Percentiles rank a stretch among this genome's conserved stretches.
Evolutionary conservation across 1,140 invertebrate species (phyloP).

Genomic region (Zaprionus taronus): DNA sequence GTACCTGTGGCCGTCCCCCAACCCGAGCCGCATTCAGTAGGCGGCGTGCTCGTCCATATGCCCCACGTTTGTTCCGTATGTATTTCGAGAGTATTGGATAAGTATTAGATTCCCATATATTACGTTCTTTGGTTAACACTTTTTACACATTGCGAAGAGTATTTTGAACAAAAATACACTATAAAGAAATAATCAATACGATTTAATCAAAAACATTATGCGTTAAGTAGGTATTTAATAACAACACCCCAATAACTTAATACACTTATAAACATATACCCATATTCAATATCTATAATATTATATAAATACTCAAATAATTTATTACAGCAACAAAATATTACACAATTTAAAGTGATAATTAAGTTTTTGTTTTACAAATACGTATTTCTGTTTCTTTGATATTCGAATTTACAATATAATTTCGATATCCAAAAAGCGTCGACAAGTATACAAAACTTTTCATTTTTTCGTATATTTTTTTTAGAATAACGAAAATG

Average conservation of each 20-base stretch:
- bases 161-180: conserved; percentile 30
- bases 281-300: conserved; percentile 34
- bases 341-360: conserved; percentile 54
- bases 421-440: conserved; percentile 51
- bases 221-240: conserved; percentile 70
- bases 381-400: conserved; percentile 26
- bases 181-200: conserved; percentile 16
- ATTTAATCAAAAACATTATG: conserved; percentile 53
- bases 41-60: conserved; percentile 94
- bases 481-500: conserved; percentile 85
- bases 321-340: conserved; percentile 69
- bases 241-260: conserved; percentile 48
- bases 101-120: conserved; percentile 41
- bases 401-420: conserved; percentile 36
- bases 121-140: conserved; percentile 70
- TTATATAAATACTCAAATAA: conserved; percentile 60
- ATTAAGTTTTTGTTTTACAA: conserved; percentile 41
- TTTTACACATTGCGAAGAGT: conserved; percentile 49
- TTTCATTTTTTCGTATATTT: conserved; percentile 78
- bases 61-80: conserved; percentile 91
- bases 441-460: conserved; percentile 66
- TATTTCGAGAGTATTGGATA: conserved; percentile 62
- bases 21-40: conserved; percentile 90
- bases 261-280: conserved; percentile 27
- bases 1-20: conserved; percentile 84